These are phyloP conservation scores for Acanthochromis polyacanthus DNA, from an alignment of 2,113 vertebrate species.

Conservation along the genomic window DNA sequence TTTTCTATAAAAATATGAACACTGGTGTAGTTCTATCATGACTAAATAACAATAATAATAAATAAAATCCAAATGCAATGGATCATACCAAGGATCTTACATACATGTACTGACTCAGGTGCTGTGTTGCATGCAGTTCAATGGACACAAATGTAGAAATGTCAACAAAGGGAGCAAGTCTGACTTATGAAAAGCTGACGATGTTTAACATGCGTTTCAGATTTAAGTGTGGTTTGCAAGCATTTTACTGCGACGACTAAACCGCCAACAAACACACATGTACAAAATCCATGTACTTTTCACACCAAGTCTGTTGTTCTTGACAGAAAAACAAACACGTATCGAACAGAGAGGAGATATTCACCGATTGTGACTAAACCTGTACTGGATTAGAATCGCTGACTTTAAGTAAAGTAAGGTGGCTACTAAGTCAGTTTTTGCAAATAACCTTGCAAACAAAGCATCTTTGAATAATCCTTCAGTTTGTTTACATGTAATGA, in stretches of 20 bases:
- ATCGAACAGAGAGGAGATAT: too few species aligned
- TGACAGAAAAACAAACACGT: too few species aligned
- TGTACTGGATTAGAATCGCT: too few species aligned
- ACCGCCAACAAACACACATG: conserved; percentile 31
- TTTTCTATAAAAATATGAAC: neutral
- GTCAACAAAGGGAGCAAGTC: neutral
- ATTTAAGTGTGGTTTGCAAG: neutral
- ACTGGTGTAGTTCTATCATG: neutral
- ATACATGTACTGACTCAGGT: too few species aligned
- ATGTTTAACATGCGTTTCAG: neutral
- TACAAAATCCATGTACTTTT: conserved; percentile 10
- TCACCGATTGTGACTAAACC: too few species aligned
- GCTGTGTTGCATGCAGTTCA: neutral
- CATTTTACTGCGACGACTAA: conserved; percentile 4
- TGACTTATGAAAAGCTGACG: neutral
- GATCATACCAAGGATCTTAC: too few species aligned
- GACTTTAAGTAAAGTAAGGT: too few species aligned
- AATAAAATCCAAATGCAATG: neutral
- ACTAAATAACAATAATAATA: neutral
- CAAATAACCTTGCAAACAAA: conserved; percentile 70
- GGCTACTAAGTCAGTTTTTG: conserved; percentile 46
- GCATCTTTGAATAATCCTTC: conserved; percentile 73
- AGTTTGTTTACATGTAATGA: conserved; percentile 71
- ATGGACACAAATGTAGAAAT: neutral
- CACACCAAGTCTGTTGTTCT: conserved; percentile 32